Conservation (phyloP, 2,113 vertebrate genomes). For the Amphiprion ocellaris region DNA sequence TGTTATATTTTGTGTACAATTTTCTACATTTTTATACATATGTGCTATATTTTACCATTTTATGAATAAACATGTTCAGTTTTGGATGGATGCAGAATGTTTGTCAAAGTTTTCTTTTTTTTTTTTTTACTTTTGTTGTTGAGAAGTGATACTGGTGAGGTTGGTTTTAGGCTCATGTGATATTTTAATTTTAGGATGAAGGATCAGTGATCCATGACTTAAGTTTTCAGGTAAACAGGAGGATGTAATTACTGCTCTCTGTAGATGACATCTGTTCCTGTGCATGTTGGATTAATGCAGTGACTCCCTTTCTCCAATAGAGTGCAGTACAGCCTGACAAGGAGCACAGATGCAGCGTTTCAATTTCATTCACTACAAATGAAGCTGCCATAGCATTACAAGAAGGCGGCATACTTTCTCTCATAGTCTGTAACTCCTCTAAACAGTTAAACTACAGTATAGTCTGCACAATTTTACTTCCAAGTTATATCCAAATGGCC, state of each 20-base stretch:
- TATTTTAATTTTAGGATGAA: neutral
- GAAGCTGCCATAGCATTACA: neutral
- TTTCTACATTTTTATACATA: constrained; percentile 90
- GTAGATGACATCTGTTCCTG: neutral
- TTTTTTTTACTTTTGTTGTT: neutral
- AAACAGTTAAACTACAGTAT: neutral
- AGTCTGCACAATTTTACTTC: neutral
- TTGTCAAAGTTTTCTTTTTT: constrained; percentile 27
- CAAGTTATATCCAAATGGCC: constrained; percentile 2
- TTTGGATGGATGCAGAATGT: constrained; percentile 76
- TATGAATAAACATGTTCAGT: constrained; percentile 86
- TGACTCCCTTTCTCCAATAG: constrained; percentile 58
- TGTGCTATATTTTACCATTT: constrained; percentile 88
- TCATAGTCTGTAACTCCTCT: neutral
- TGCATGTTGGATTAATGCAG: constrained; percentile 32
- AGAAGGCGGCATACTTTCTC: neutral
- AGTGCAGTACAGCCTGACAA: constrained; percentile 61
- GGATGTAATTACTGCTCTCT: neutral
- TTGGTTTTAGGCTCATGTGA: too few species aligned
- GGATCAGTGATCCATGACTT: neutral
- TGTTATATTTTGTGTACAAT: constrained; percentile 88
- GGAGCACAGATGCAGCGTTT: neutral
- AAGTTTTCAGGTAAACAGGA: neutral
- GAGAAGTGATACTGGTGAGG: neutral
- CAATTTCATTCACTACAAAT: constrained; percentile 26